Evolutionary conservation across 2,797 vertebrate genomes (phyloP), one percentile per base, ranked within the genome.

Genomic region (Syngnathus acus): DNA sequence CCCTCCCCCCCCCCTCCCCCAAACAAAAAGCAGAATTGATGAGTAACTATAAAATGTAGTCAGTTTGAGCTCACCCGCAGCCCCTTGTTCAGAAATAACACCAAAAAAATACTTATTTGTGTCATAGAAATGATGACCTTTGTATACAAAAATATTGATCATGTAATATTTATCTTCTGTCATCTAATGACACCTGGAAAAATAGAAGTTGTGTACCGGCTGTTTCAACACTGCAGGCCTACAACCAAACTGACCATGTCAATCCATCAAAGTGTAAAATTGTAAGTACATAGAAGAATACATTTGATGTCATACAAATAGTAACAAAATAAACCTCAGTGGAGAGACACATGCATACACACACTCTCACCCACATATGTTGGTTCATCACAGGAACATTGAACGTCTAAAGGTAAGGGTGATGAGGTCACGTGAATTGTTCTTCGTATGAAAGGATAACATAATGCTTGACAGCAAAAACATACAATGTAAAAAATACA

Each of bases 281-380:
- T 82, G 32, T 84, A 86, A 82, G 74, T 82, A 88, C 83, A 86
- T 21, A n/a, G 60, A 63, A 76, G 65, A 85, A 72, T 78, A 76
- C 51, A 66, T 38, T 62, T 48, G 47, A 62, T 62, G 66, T 68
- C 50, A 73, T 45, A 69, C 74, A 76, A 55, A 32, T 17, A 57
- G 26, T 9, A 45, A 45, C n/a, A 68, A 66, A 26, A 48, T 21
- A 7, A 48, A 19, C 26, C 43, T 21, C 19, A 67, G 42, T 40
- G 64, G 43, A 14, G 11, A 62, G 10, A 43, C 17, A 40, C 58
- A 40, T 7, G 5, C 26, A 5, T 53, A 74, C 53, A 23, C 51
- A 11, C 21, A 51, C 50, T 8, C 17, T 9, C 14, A 60, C 38
- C 11, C 9, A 7, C 38, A 5, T 55, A 75, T 47, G 62, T 70